Conservation (phyloP, 2,888 invertebrate genomes). For the Ptychoptera contaminata region DNA sequence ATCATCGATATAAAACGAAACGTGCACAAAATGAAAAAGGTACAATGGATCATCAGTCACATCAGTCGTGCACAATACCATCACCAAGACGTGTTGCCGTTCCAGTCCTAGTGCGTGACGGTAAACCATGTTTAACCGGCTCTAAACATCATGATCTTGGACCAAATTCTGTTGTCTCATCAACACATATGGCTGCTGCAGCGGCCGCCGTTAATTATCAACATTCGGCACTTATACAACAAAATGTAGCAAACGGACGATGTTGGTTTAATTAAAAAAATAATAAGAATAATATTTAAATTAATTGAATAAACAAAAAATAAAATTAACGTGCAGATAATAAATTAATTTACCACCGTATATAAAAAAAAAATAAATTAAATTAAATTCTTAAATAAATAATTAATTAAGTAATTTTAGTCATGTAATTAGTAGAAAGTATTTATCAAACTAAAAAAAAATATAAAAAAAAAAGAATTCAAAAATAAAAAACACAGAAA, state of each 20-base stretch:
- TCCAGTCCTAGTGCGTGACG: conserved; percentile 86
- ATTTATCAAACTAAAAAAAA: no score
- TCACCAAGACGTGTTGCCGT: conserved; percentile 88
- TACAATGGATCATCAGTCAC: conserved; percentile 39
- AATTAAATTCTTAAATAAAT: background rate
- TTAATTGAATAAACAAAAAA: background rate
- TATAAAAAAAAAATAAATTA: background rate
- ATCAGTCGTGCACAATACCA: conserved; percentile 41
- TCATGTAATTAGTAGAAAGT: no score
- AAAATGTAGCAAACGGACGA: background rate
- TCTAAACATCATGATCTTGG: conserved; percentile 37
- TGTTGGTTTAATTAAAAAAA: background rate
- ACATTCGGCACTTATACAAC: conserved; percentile 17
- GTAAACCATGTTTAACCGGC: conserved; percentile 69
- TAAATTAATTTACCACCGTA: background rate
- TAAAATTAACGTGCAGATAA: background rate
- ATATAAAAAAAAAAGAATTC: no score
- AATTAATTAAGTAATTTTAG: background rate
- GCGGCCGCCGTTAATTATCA: conserved; percentile 31
- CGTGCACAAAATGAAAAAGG: conserved; percentile 92
- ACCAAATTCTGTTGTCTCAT: conserved; percentile 20
- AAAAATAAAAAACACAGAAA: no score
- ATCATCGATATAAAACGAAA: conserved; percentile 97
- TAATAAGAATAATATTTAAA: background rate
- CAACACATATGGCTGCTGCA: conserved; percentile 33